Conservation (phyloP, 2,888 invertebrate genomes). For the Trichogramma evanescens region DNA sequence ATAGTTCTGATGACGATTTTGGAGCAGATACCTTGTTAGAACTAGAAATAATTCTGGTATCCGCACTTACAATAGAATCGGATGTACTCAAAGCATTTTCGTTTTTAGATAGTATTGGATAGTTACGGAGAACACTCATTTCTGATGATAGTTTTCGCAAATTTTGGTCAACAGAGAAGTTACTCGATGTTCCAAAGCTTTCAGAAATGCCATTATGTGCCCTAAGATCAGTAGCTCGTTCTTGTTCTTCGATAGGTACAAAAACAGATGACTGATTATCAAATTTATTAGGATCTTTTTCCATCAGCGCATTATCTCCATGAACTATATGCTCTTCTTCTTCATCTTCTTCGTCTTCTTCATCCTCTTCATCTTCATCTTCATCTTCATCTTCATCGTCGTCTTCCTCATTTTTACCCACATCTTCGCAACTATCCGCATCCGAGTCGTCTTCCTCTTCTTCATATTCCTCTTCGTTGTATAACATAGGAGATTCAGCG, state of each 20-base stretch:
- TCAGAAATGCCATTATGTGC: too few relatives aligned
- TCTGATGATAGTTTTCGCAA: too few relatives aligned
- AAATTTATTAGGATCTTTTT: background rate
- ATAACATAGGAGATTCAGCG: too few relatives aligned
- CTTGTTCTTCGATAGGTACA: too few relatives aligned
- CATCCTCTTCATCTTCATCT: slow-evolving; percentile 23
- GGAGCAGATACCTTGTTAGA: slow-evolving; percentile 38
- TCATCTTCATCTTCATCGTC: slow-evolving; percentile 13
- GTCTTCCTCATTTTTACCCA: slow-evolving; percentile 31
- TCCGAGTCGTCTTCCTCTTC: slow-evolving; percentile 29
- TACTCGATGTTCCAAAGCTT: too few relatives aligned
- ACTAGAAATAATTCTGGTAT: slow-evolving; percentile 36
- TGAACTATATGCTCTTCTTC: background rate
- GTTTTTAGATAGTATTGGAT: slow-evolving; percentile 7
- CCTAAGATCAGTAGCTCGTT: too few relatives aligned
- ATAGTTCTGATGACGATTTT: slow-evolving; percentile 39
- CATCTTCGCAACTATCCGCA: slow-evolving; percentile 30
- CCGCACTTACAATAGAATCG: slow-evolving; percentile 37
- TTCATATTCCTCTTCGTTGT: background rate
- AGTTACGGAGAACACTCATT: too few relatives aligned
- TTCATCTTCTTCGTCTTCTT: background rate
- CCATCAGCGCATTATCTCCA: background rate
- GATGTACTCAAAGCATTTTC: slow-evolving; percentile 33
- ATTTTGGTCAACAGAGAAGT: too few relatives aligned
- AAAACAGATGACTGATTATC: background rate